Evolutionary conservation across 1,140 invertebrate species (phyloP).

Genomic region (Drosophila melanogaster): Release_6_plus_ISO1_MT NT_033777.3:7922501-7923000

Average conservation of each 20-base stretch:
- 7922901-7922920: conserved; percentile 94
- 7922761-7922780: conserved; percentile 89
- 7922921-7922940: conserved; percentile 94
- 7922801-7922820: conserved; percentile 94
- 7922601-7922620: conserved; percentile 90
- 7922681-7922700: conserved; percentile 88
- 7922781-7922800: conserved; percentile 97
- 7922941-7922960: conserved; percentile 92
- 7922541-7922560: conserved; percentile 86
- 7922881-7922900: conserved; percentile 96
- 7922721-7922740: conserved; percentile 87
- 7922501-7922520: not conserved
- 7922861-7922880: conserved; percentile 97
- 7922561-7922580: conserved; percentile 96
- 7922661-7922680: conserved; percentile 88
- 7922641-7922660: conserved; percentile 92
- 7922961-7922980: conserved; percentile 88
- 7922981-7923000: conserved; percentile 90
- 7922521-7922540: not conserved
- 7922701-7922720: conserved; percentile 92
- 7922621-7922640: conserved; percentile 87
- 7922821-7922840: conserved; percentile 89
- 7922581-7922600: conserved; percentile 93
- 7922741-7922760: conserved; percentile 78
- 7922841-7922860: conserved; percentile 86